Conservation (phyloP, 2,888 invertebrate genomes). For the Prosopocoilus inquinatus region DNA sequence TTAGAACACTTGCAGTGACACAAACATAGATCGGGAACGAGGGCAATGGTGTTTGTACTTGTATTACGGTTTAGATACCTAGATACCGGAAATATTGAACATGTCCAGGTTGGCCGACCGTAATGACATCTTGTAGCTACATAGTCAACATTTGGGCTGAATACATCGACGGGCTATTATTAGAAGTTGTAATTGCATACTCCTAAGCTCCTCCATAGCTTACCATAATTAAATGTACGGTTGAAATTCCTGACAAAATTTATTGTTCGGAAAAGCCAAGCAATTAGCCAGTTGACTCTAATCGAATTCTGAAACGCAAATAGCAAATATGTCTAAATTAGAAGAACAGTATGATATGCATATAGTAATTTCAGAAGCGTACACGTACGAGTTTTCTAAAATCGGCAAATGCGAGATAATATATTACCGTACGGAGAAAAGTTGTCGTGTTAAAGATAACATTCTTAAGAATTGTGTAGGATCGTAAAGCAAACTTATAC, state of each 20-base stretch:
- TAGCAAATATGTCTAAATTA: too few species aligned
- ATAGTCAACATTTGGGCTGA: slow-evolving; percentile 1
- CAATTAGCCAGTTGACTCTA: too few species aligned
- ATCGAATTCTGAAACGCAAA: too few species aligned
- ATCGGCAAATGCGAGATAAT: not conserved
- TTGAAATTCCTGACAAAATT: too few species aligned
- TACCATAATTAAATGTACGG: too few species aligned
- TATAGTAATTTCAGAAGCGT: too few species aligned
- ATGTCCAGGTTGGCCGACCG: slow-evolving; percentile 2
- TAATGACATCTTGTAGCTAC: slow-evolving; percentile 6
- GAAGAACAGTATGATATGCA: too few species aligned
- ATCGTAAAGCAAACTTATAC: slow-evolving; percentile 20
- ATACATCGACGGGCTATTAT: not conserved
- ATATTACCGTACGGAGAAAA: slow-evolving; percentile 5
- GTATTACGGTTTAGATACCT: not conserved
- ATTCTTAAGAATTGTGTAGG: slow-evolving; percentile 14
- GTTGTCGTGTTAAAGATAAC: slow-evolving; percentile 21
- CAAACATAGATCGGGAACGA: too few species aligned
- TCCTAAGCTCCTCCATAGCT: too few species aligned
- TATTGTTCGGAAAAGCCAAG: too few species aligned
- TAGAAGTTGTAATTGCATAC: not conserved
- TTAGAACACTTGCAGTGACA: too few species aligned
- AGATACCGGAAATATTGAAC: slow-evolving; percentile 5
- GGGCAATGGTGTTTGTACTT: not conserved
- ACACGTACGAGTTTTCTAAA: too few species aligned